Evolutionary conservation across 2,113 vertebrate species (phyloP), one percentile per base, ranked within the genome.

Genomic region (Ammodytes dubius): DNA sequence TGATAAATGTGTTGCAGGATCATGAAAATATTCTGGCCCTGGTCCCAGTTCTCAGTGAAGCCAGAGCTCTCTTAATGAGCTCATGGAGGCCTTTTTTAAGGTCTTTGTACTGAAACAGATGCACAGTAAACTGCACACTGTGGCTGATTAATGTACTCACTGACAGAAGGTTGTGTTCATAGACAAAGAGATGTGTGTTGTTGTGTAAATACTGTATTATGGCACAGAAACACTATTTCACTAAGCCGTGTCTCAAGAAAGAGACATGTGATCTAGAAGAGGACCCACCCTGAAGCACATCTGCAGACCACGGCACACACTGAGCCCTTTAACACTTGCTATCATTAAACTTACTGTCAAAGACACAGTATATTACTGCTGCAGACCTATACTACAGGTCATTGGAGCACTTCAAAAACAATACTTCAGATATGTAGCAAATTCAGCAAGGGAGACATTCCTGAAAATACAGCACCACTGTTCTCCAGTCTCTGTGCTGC

Each of bases 1-100:
- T 79, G 68, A 90, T 83, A 72, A 79, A 88, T 74, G 80, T 64
- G 74, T 61, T 77, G 37, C 39, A 81, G 61, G 43, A 86, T 71
- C 70, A 69, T 77, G 70, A 72, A 43, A 82, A 60, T 63, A 37
- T 71, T 70, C 73, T 92, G 89, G 83, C 81, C 61, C n/a, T 0
- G 2, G 59, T 81, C 83, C 83, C 79, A 81, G 77, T 66, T 76
- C 65, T 79, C 56, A 47, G 19, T 71, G 57, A 70, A 82, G 14
- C 60, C 46, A 57, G 13, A 78, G 75, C 81, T 83, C 81, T 49
- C 49, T 74, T 63, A 72, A 81, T 79, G 66, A 89, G 73, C 63
- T 79, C 66, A 65, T 87, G 63, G 64, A 79, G 54, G 81, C 57
- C 74, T 76, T 60, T 60, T 57, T 47, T 7, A 87, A 64, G 37